A percentile compares a stretch with the other conserved stretches of the same genome.
Conservation (phyloP, 2,888 invertebrate species). For the Drosophila limbata region DNA sequence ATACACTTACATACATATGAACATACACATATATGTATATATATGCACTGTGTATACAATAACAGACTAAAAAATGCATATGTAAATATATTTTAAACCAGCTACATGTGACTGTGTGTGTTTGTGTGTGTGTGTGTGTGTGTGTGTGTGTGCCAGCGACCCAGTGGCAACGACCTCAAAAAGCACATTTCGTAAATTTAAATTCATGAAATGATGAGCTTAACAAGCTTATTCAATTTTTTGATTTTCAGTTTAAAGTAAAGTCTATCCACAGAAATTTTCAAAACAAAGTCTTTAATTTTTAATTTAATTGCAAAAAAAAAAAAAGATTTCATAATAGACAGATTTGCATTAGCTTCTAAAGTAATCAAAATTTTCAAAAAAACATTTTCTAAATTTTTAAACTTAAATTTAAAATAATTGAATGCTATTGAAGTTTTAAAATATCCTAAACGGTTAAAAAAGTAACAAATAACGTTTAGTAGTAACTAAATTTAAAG, state of each 20-base stretch:
- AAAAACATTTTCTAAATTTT: no score
- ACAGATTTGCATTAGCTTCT: no score
- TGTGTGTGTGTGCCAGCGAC: conserved; percentile 10
- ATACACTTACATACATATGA: conserved; percentile 1
- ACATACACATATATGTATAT: neutral
- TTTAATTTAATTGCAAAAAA: no score
- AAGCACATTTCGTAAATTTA: neutral
- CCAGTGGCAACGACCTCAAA: conserved; percentile 40
- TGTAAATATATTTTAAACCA: neutral
- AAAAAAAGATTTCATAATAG: no score
- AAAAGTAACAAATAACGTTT: no score
- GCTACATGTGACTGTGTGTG: neutral
- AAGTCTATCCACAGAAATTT: no score
- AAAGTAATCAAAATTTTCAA: no score
- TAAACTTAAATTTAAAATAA: no score
- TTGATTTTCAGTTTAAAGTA: neutral
- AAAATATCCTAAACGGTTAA: no score
- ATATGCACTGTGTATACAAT: conserved; percentile 9
- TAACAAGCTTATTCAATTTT: neutral
- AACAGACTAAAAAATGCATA: conserved; percentile 10
- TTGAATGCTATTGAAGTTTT: no score
- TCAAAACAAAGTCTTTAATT: no score
- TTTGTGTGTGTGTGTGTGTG: neutral
- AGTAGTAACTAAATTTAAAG: no score
- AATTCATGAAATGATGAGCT: neutral